Base-by-base conservation (phyloP, 53 echinoderm and acorn worm genomes). In the Echinometra lucunter region DNA sequence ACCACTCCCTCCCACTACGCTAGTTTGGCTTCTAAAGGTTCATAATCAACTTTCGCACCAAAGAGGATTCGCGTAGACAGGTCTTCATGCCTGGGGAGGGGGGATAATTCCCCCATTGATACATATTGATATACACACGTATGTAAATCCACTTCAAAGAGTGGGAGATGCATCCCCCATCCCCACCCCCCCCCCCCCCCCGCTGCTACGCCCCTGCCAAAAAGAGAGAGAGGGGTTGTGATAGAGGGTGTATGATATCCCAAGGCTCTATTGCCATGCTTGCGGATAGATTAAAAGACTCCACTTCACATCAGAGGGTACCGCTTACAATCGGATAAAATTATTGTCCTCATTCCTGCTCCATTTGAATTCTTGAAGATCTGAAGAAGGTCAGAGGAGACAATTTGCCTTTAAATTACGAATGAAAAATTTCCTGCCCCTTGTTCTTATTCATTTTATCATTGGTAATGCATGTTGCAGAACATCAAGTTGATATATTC, bases 301-400 rank as follows among this genome's bases (percentile, higher is more conserved):
- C 72, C 16, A n/a, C n/a, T n/a, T n/a, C 7, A 78, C 78, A 40
- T 78, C 78, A 35, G 35, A 78, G 19, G 42, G 78, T 40, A 78
- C 78, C 78, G 78, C 78, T 21, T 40, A 78, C 78, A 78, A 78
- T 78, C 42, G 78, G 78, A 78, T 78, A 78, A 75, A 78, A 78
- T 40, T 38, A 78, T 78, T 78, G 38, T 42, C 78, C 78, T 42
- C 42, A 38, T 78, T 78, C 6, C 38, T 16, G 19, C 2, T 4
- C 78, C 19, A 40, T 78, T 78, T 78, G 17, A 42, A 42, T 78
- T 78, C 78, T 11, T 28, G 72, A 53, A 53, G 53, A 53, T 9
- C 72, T 21, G 19, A 78, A 69, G 16, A 42, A 78, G 78, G 78
- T 40, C 42, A 78, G 6, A 42, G 17, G 78, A 6, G 19, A 13